Percentiles rank a stretch among this genome's conserved stretches.
phyloP scores from a whole-genome alignment of 1,140 invertebrate genomes.

The Papilio glaucus region DNA sequence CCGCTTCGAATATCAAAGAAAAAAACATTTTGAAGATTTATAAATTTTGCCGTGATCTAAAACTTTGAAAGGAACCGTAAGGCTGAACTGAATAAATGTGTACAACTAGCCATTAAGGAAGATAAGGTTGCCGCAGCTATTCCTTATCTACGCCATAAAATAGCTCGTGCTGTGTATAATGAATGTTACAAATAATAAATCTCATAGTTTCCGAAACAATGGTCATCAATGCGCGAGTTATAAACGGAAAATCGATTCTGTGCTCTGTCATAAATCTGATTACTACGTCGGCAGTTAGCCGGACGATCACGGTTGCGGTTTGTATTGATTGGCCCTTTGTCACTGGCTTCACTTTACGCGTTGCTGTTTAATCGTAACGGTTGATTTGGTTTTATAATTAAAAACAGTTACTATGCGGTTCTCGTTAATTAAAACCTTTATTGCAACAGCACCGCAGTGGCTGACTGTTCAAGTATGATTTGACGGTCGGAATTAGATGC shows the following conservation, averaged over 20 bases:
- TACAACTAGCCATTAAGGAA: neutral
- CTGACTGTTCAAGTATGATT: neutral
- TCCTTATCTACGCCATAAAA: neutral
- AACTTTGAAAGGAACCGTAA: neutral
- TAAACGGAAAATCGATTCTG: constrained; percentile 12
- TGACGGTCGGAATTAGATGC: too few species aligned
- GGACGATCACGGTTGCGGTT: constrained; percentile 35
- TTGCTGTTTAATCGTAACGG: constrained; percentile 22
- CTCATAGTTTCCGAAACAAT: constrained; percentile 5
- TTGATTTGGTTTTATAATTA: constrained; percentile 14
- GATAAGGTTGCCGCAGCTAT: neutral
- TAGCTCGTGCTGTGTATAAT: constrained; percentile 12
- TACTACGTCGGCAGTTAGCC: constrained; percentile 30
- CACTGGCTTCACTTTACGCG: constrained; percentile 27
- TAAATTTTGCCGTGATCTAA: too few species aligned
- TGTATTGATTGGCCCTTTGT: constrained; percentile 35
- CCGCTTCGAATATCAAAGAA: neutral
- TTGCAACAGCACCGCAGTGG: neutral
- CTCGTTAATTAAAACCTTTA: neutral
- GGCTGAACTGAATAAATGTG: neutral
- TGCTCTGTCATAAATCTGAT: constrained; percentile 27
- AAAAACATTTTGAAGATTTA: neutral
- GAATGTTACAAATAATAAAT: constrained; percentile 16
- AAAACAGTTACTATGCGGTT: neutral
- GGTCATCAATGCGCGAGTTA: constrained; percentile 13